Evolutionary conservation across 37 sponge, comb jelly and placozoan species (phyloP), one percentile per base, ranked within the genome.

Genomic region (Diacarnus erythraeanus): DNA sequence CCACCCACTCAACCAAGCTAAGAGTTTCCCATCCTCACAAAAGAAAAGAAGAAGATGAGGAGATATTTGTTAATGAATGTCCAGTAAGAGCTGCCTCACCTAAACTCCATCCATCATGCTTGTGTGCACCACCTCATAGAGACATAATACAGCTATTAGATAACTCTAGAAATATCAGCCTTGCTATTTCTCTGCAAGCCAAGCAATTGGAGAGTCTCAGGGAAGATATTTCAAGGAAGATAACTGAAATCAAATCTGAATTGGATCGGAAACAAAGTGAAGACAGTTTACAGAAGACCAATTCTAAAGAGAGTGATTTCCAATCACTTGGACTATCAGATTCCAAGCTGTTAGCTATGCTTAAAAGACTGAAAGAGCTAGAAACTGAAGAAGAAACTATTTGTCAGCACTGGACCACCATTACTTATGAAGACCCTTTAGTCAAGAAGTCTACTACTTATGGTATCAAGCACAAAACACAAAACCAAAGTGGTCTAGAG

Each of bases 381-480:
- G 59, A 80, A 80, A 75, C 42, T 44, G 87, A 87, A 76, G 74
- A 76, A 36, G 69, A 75, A 21, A 51, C 1, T 42, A 75, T 87
- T 15, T 21, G 74, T n/a, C 51, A 59, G 57, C 64, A 72, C 57
- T 80, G 81, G 87, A 74, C 69, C 33, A 38, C 81, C n/a, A 38
- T 80, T 1, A 35, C 64, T 0, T 77, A 72, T 33, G 72, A 71
- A 37, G 78, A 84, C 64, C 74, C 74, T 23, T 15, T 9, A 4
- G 71, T 37, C 20, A 66, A 34, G 18, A 44, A 43, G 26, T 68
- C 78, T 40, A 5, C 57, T 30, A 51, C 27, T 36, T n/a, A n/a
- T 23, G 20, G 17, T 30, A 64, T 23, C 65, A 12, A 9, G 27
- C n/a, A n/a, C n/a, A n/a, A n/a, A n/a, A n/a, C n/a, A n/a, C n/a